Evolutionary conservation across 1,140 invertebrate species (phyloP).

Genomic region (Drosophila aff.): DNA sequence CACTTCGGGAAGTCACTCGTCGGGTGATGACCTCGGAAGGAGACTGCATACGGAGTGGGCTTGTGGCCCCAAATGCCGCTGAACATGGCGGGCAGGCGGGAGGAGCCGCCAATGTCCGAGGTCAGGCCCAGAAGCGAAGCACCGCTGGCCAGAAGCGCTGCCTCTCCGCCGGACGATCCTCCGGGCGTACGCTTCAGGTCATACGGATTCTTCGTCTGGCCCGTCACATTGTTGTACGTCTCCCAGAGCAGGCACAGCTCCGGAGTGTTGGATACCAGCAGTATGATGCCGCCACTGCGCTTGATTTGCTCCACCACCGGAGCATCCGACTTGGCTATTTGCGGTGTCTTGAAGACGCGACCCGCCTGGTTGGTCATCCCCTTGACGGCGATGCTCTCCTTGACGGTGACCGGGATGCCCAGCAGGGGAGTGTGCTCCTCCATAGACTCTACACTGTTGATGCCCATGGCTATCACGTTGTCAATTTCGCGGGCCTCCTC

Average conservation of each 20-base stretch:
- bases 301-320: constrained; percentile 89
- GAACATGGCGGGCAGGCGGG: constrained; percentile 93
- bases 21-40: constrained; percentile 87
- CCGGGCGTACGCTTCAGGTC: constrained; percentile 90
- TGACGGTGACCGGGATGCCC: constrained; percentile 89
- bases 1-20: constrained; percentile 86
- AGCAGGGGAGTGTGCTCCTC: constrained; percentile 87
- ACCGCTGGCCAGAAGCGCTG: constrained; percentile 89
- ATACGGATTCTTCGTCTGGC: constrained; percentile 95
- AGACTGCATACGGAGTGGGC: constrained; percentile 88
- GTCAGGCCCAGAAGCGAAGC: constrained; percentile 93
- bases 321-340: constrained; percentile 90
- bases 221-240: constrained; percentile 94
- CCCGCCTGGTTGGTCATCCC: constrained; percentile 87
- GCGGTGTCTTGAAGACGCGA: constrained; percentile 85
- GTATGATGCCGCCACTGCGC: constrained; percentile 93
- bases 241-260: constrained; percentile 97
- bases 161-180: constrained; percentile 92
- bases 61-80: constrained; percentile 95
- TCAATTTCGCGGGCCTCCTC: constrained; percentile 87
- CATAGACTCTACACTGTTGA: constrained; percentile 85
- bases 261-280: constrained; percentile 95
- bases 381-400: constrained; percentile 89
- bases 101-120: constrained; percentile 94
- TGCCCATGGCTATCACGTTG: constrained; percentile 81